These are phyloP conservation scores for Amphipyra berbera DNA, from an alignment of 2,888 invertebrate species.

Conservation along the genomic window DNA sequence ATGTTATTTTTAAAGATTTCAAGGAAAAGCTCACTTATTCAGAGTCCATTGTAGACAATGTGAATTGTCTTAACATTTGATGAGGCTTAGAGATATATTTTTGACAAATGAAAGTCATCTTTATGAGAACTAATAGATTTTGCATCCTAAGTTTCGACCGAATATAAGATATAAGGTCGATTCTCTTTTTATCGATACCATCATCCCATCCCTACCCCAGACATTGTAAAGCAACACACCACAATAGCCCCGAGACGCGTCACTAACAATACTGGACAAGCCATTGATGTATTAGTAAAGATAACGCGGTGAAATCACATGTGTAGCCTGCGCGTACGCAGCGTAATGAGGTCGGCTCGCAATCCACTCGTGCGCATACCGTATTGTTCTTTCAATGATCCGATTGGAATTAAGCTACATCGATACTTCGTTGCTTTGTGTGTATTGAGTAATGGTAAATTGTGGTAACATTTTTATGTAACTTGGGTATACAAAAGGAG, in stretches of 20 bases:
- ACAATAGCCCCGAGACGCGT: constrained; percentile 77
- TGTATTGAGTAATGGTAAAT: constrained; percentile 43
- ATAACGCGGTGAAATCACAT: constrained; percentile 87
- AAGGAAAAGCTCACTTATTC: too few species aligned
- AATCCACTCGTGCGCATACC: constrained; percentile 65
- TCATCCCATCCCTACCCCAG: constrained; percentile 45
- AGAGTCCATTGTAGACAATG: too few species aligned
- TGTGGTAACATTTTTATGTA: constrained; percentile 46
- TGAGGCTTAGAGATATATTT: too few species aligned
- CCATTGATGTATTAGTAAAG: constrained; percentile 87
- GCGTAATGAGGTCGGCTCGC: constrained; percentile 62
- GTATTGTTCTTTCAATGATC: constrained; percentile 74
- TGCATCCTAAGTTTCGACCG: too few species aligned
- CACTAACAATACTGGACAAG: constrained; percentile 87
- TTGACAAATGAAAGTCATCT: too few species aligned
- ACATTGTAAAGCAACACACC: constrained; percentile 64
- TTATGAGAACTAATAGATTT: too few species aligned
- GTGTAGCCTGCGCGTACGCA: constrained; percentile 66
- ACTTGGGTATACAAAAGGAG: constrained; percentile 26
- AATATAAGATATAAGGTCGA: neutral
- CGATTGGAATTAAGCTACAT: constrained; percentile 71
- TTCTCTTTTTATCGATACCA: constrained; percentile 41
- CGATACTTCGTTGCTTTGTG: constrained; percentile 48
- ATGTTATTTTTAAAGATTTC: too few species aligned
- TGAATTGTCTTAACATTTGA: too few species aligned